Conservation (phyloP, 2,888 invertebrate species). For the Ophion ellenae region DNA sequence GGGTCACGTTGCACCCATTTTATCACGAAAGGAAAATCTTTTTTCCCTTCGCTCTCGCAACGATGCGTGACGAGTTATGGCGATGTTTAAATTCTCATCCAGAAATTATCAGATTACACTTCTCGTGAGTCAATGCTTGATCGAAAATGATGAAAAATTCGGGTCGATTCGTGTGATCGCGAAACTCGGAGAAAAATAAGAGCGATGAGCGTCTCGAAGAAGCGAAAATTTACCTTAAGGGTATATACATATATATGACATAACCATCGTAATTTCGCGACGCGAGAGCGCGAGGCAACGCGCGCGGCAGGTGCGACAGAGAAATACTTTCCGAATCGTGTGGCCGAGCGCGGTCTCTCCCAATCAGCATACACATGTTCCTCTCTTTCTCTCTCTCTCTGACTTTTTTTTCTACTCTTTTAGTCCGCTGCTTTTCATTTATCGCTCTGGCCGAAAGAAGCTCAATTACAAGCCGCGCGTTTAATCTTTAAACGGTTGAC, state of each 20-base stretch:
- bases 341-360: not conserved
- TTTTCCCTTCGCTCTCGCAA: too few relatives aligned
- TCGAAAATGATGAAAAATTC: not conserved
- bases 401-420: not conserved
- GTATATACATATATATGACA: not conserved
- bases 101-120: not conserved
- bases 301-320: slow-evolving; percentile 24
- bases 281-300: not conserved
- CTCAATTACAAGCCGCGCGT: too few relatives aligned
- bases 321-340: slow-evolving; percentile 22
- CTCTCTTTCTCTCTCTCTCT: not conserved
- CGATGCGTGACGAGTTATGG: too few relatives aligned
- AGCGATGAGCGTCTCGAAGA: not conserved
- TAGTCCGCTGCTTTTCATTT: not conserved
- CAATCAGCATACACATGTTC: not conserved
- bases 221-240: not conserved
- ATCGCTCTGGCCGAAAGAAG: too few relatives aligned
- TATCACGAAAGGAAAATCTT: too few relatives aligned
- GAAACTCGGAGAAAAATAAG: not conserved
- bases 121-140: not conserved
- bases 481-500: too few relatives aligned
- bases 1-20: too few relatives aligned
- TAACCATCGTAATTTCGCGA: not conserved
- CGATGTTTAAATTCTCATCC: too few relatives aligned
- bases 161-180: not conserved